phyloP scores from a whole-genome alignment of 2,113 vertebrate species.

The Amia ocellicauda region DNA sequence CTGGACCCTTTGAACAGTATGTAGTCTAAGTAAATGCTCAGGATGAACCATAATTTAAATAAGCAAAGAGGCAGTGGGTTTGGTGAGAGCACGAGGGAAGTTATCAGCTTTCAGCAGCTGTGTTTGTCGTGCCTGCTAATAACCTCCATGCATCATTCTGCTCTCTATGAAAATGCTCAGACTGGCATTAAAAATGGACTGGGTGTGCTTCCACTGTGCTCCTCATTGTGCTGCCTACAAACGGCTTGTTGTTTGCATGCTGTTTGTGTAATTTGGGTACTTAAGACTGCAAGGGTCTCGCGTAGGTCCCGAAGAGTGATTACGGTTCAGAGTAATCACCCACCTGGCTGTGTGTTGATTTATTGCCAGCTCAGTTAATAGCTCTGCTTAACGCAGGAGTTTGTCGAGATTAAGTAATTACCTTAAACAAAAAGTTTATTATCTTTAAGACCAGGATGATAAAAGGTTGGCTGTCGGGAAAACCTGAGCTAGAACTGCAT shows the following conservation, averaged over 20 bases:
- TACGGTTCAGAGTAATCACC: constrained; percentile 74
- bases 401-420: constrained; percentile 85
- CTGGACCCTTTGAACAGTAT: no score
- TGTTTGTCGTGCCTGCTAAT: constrained; percentile 66
- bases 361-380: constrained; percentile 75
- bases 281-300: constrained; percentile 73
- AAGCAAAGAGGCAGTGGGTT: constrained; percentile 25
- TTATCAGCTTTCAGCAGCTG: constrained; percentile 70
- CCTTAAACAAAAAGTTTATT: constrained; percentile 81
- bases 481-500: constrained; percentile 33
- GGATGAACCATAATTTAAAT: constrained; percentile 23
- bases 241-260: constrained; percentile 68
- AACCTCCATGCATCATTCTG: constrained; percentile 76
- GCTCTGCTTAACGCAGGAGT: constrained; percentile 74
- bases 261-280: constrained; percentile 76
- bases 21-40: neutral
- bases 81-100: constrained; percentile 33
- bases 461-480: constrained; percentile 65
- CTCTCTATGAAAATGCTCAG: constrained; percentile 53
- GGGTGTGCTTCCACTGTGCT: constrained; percentile 34
- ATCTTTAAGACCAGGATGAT: constrained; percentile 73
- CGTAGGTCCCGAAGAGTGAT: constrained; percentile 69
- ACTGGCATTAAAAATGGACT: constrained; percentile 63
- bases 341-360: constrained; percentile 76
- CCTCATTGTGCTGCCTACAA: constrained; percentile 35